phyloP scores from a whole-genome alignment of 2,797 vertebrate genomes.

The Pangasius krempfi region DNA sequence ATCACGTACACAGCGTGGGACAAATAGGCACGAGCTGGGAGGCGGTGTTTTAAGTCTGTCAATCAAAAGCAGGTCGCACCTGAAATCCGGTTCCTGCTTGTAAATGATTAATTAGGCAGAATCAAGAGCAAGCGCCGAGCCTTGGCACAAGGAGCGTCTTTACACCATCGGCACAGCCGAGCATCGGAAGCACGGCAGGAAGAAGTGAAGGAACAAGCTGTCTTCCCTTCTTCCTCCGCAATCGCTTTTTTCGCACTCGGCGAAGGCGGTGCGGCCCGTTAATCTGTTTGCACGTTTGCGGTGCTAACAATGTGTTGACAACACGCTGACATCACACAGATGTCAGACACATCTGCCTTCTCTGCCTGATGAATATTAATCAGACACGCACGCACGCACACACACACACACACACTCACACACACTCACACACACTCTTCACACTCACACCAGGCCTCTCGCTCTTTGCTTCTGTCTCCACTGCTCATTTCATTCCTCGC shows the following conservation, averaged over 20 bases:
- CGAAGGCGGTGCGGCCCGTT: conserved; percentile 64
- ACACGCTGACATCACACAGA: conserved; percentile 80
- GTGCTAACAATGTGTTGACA: conserved; percentile 82
- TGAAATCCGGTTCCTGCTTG: conserved; percentile 2
- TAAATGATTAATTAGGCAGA: conserved; percentile 13
- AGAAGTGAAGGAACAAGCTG: conserved; percentile 44
- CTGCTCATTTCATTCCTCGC: conserved; percentile 27
- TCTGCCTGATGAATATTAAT: conserved; percentile 70
- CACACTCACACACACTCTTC: conserved; percentile 54
- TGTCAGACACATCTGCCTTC: conserved; percentile 79
- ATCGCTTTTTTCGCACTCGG: conserved; percentile 67
- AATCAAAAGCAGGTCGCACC: background rate
- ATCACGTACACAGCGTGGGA: background rate
- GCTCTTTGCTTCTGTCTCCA: conserved; percentile 43
- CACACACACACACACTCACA: conserved; percentile 50
- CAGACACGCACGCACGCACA: conserved; percentile 52
- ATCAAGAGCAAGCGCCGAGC: background rate
- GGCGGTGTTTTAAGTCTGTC: conserved; percentile 14
- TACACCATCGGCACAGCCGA: conserved; percentile 24
- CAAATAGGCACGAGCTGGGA: background rate
- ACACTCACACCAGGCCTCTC: conserved; percentile 50
- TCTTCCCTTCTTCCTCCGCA: conserved; percentile 49
- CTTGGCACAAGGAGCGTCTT: conserved; percentile 30
- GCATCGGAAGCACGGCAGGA: conserved; percentile 45
- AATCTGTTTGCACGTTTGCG: conserved; percentile 74